phyloP scores from a whole-genome alignment of 2,113 vertebrate genomes.

The Galemys pyrenaicus region DNA sequence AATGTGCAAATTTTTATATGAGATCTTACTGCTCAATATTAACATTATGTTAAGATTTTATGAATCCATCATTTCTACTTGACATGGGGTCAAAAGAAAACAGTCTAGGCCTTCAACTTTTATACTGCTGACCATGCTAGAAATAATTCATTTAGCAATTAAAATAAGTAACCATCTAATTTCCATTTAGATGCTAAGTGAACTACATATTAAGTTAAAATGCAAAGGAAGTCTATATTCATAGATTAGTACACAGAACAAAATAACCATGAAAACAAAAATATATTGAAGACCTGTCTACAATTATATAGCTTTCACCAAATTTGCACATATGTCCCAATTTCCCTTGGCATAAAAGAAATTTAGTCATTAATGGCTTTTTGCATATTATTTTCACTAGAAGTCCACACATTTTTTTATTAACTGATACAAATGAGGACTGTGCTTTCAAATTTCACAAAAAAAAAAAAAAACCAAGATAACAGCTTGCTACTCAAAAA shows the following conservation, averaged over 20 bases:
- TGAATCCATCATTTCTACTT: slow-evolving; percentile 4
- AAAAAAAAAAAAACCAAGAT: slow-evolving; percentile 83
- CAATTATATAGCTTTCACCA: slow-evolving; percentile 74
- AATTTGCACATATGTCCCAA: slow-evolving; percentile 77
- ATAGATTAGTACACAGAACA: slow-evolving; percentile 64
- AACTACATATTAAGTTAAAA: slow-evolving; percentile 18
- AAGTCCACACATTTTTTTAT: slow-evolving; percentile 81
- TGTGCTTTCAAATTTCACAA: slow-evolving; percentile 79
- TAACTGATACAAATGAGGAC: slow-evolving; percentile 82
- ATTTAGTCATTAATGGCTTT: slow-evolving; percentile 74
- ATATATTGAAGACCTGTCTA: slow-evolving; percentile 61
- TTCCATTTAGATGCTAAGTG: slow-evolving; percentile 3
- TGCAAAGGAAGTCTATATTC: slow-evolving; percentile 50
- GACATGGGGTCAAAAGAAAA: background rate
- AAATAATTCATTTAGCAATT: slow-evolving; percentile 18
- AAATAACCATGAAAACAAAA: slow-evolving; percentile 61
- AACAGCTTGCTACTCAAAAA: slow-evolving; percentile 83
- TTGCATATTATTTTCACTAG: slow-evolving; percentile 80
- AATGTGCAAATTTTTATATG: background rate
- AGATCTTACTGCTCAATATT: background rate
- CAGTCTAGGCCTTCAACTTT: background rate
- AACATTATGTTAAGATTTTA: background rate
- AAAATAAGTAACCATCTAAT: slow-evolving; percentile 27
- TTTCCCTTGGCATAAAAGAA: slow-evolving; percentile 76
- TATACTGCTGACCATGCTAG: background rate